These are phyloP conservation scores for Carduelis carduelis DNA, from an alignment of 2,797 vertebrate genomes.

Conservation along the genomic window DNA sequence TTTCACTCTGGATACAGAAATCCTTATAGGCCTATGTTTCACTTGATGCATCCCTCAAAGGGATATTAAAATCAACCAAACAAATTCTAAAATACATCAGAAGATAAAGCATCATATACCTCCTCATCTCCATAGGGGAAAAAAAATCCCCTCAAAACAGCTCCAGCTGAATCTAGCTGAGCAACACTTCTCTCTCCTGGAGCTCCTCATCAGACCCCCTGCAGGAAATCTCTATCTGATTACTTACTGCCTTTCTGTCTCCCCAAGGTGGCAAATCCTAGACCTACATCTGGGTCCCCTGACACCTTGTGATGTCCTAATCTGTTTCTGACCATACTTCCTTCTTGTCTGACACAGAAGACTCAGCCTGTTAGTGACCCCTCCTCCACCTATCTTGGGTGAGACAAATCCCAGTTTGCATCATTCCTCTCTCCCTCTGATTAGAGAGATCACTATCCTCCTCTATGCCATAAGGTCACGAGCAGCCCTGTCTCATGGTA, in stretches of 20 bases:
- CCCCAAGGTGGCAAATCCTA: neutral
- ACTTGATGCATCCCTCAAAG: neutral
- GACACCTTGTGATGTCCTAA: neutral
- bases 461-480: fast-evolving
- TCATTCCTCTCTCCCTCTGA: neutral
- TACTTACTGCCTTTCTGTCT: neutral
- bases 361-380: neutral
- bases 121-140: neutral
- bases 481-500: neutral
- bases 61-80: neutral
- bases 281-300: neutral
- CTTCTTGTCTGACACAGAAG: neutral
- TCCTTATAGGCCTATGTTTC: neutral
- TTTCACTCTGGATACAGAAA: neutral
- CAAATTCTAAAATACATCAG: neutral
- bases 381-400: neutral
- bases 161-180: neutral
- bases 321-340: neutral
- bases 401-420: neutral
- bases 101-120: neutral
- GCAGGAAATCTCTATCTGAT: neutral
- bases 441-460: neutral
- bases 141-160: fast-evolving
- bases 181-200: neutral
- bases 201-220: neutral